Percentiles rank a stretch among this genome's conserved stretches.
Conservation (phyloP, 2,113 vertebrate genomes). For the Phrynocephalus versicolor region DNA sequence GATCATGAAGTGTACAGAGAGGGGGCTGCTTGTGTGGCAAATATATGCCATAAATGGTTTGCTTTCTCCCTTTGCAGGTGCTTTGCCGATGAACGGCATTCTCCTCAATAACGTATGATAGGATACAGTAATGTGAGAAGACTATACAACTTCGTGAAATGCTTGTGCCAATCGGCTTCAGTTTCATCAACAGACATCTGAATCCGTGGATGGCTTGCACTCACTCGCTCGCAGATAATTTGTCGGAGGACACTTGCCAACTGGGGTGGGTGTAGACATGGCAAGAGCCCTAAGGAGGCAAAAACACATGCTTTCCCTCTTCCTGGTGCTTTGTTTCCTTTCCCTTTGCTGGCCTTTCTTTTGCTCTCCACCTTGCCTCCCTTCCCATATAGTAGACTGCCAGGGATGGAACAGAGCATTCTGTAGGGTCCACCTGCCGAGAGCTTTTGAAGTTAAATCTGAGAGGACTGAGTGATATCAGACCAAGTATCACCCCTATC, state of each 20-base stretch:
- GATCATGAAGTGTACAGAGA: slow-evolving; percentile 48
- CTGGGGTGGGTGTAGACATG: no score
- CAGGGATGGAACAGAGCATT: no score
- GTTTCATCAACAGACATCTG: neutral
- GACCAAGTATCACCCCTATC: no score
- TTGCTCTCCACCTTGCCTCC: neutral
- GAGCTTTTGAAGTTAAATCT: no score
- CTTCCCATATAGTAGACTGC: neutral
- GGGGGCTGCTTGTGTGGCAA: neutral
- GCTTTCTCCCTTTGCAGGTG: neutral
- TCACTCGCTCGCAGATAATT: no score
- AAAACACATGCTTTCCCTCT: no score
- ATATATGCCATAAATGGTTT: neutral
- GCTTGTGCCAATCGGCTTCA: neutral
- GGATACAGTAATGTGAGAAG: neutral
- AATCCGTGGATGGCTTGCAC: neutral
- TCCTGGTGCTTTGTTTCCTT: no score
- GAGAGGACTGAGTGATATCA: no score
- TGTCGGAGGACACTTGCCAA: no score
- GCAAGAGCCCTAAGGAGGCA: no score
- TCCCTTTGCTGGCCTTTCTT: neutral
- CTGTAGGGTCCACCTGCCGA: no score
- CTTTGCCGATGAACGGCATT: neutral
- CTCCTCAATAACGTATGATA: neutral
- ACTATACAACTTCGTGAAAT: neutral